These are phyloP conservation scores for Chloromyia formosa DNA, from an alignment of 2,888 invertebrate species.

Conservation along the genomic window DNA sequence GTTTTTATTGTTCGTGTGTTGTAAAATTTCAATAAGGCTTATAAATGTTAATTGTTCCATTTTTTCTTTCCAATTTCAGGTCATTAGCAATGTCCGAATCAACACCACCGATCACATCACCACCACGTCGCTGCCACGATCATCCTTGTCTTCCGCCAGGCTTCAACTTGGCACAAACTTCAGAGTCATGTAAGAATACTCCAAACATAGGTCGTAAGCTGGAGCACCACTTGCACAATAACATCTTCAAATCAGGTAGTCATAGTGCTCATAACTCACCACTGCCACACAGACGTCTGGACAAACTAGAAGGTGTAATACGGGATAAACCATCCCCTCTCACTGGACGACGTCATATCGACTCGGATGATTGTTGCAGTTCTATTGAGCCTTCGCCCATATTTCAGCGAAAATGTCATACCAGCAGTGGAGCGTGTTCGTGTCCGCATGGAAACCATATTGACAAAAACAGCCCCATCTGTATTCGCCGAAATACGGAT, in stretches of 20 bases:
- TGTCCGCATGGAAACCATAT: conserved; percentile 44
- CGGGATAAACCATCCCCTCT: conserved; percentile 52
- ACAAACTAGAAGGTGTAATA: conserved; percentile 52
- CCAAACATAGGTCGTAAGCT: conserved; percentile 50
- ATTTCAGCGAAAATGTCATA: conserved; percentile 40
- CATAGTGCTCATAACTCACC: conserved; percentile 52
- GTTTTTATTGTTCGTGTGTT: too few relatives aligned
- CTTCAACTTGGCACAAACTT: conserved; percentile 40
- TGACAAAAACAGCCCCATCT: conserved; percentile 21
- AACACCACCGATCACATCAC: conserved; percentile 49
- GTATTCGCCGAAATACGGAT: conserved; percentile 47
- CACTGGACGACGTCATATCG: conserved; percentile 42
- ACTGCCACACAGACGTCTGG: conserved; percentile 51
- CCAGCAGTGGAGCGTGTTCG: conserved; percentile 26
- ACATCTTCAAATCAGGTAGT: conserved; percentile 50
- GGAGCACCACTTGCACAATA: conserved; percentile 48
- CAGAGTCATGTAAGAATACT: conserved; percentile 52
- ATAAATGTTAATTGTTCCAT: too few relatives aligned
- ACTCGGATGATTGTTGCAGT: conserved; percentile 49
- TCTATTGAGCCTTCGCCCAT: conserved; percentile 50
- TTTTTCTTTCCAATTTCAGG: too few relatives aligned
- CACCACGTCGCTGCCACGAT: conserved; percentile 48
- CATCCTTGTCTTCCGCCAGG: conserved; percentile 39
- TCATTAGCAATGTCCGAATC: conserved; percentile 48
- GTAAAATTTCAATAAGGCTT: too few relatives aligned